These are phyloP conservation scores for Cosmopolites sordidus DNA, from an alignment of 2,888 invertebrate species.

Conservation along the genomic window DNA sequence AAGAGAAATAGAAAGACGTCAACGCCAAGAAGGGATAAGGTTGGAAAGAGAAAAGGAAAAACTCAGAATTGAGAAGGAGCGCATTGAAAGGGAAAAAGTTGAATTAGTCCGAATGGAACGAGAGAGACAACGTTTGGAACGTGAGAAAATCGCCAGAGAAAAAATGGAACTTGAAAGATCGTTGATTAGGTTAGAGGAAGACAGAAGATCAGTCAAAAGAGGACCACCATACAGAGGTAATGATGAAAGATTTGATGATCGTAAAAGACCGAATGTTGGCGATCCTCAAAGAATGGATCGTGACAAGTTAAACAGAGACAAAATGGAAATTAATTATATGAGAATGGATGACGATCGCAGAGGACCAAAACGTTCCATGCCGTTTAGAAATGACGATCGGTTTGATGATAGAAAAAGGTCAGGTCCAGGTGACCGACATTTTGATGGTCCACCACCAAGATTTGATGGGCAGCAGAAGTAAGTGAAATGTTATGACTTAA, in stretches of 20 bases:
- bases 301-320: too few species aligned
- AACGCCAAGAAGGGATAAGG: slow-evolving; percentile 79
- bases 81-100: slow-evolving; percentile 60
- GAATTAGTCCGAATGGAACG: slow-evolving; percentile 66
- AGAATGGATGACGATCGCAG: slow-evolving; percentile 40
- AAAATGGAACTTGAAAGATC: slow-evolving; percentile 79
- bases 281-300: not conserved
- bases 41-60: slow-evolving; percentile 78
- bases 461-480: slow-evolving; percentile 44
- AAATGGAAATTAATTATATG: too few species aligned
- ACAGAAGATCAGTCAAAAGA: slow-evolving; percentile 55
- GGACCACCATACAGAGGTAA: slow-evolving; percentile 45
- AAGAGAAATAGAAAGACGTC: slow-evolving; percentile 67
- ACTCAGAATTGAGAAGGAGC: slow-evolving; percentile 76
- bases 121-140: slow-evolving; percentile 71
- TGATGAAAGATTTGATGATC: slow-evolving; percentile 41
- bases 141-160: slow-evolving; percentile 58
- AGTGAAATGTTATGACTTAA: too few species aligned
- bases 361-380: slow-evolving; percentile 7
- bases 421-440: slow-evolving; percentile 37
- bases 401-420: slow-evolving; percentile 27
- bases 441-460: slow-evolving; percentile 57
- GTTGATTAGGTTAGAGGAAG: slow-evolving; percentile 62
- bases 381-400: slow-evolving; percentile 32
- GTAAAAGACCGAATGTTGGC: slow-evolving; percentile 34